These are phyloP conservation scores for Microtus oregoni DNA, from an alignment of 2,113 vertebrate species.

Conservation along the genomic window DNA sequence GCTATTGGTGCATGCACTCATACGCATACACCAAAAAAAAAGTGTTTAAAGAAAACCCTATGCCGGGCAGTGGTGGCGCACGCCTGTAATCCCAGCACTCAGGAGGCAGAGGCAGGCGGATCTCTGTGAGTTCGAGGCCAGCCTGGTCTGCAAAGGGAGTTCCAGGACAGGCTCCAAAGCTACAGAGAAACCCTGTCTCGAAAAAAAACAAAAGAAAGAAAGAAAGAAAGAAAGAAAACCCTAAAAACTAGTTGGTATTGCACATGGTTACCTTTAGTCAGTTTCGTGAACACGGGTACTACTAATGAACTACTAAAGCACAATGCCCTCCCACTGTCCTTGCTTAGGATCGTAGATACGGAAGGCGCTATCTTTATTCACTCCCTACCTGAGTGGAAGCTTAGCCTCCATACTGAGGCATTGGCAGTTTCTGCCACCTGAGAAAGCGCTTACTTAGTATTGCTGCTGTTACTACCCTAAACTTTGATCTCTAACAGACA, in stretches of 20 bases:
- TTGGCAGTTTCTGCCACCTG: neutral
- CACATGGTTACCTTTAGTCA: constrained; percentile 28
- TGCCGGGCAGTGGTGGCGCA: too few species aligned
- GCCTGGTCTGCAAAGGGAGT: too few species aligned
- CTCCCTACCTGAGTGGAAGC: neutral
- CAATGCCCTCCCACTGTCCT: neutral
- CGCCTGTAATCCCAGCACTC: too few species aligned
- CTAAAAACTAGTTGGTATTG: constrained; percentile 26
- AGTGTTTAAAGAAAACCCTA: neutral
- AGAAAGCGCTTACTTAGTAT: neutral
- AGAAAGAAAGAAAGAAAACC: neutral
- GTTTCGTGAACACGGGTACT: neutral
- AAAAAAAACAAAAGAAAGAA: too few species aligned
- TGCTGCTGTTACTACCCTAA: neutral
- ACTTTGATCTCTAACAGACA: neutral
- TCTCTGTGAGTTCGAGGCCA: too few species aligned
- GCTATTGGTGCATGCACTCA: neutral
- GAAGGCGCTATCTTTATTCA: neutral
- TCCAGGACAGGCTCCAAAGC: too few species aligned
- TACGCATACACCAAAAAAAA: too few species aligned
- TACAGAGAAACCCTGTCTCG: too few species aligned
- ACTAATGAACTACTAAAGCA: neutral
- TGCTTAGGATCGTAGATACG: neutral
- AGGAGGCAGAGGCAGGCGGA: too few species aligned
- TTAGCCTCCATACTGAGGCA: neutral